These are phyloP conservation scores for Meloidogyne hapla DNA, from an alignment of 1,140 invertebrate species.

Conservation along the genomic window DNA sequence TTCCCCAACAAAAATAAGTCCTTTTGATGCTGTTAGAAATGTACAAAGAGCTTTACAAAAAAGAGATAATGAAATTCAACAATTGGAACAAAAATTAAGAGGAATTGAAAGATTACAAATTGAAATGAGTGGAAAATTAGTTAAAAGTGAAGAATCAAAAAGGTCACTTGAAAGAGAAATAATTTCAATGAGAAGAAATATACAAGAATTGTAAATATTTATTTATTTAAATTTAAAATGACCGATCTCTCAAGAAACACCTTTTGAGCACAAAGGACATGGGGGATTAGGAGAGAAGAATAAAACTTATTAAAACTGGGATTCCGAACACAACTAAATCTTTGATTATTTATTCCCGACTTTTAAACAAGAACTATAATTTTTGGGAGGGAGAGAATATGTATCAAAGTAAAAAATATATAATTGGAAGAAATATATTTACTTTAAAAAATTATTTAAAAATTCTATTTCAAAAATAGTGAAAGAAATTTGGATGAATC, in stretches of 20 bases:
- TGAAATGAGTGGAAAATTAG: conserved; percentile 58
- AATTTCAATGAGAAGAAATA: conserved; percentile 54
- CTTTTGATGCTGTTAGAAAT: conserved; percentile 55
- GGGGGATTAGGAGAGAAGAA: too few species aligned
- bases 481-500: conserved; percentile 56
- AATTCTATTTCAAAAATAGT: too few species aligned
- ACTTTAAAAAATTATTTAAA: not conserved
- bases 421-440: too few species aligned
- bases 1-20: conserved; percentile 55
- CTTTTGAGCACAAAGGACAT: too few species aligned
- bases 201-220: conserved; percentile 46
- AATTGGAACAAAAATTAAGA: conserved; percentile 57
- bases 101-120: conserved; percentile 53
- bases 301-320: too few species aligned
- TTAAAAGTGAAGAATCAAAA: conserved; percentile 53
- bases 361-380: too few species aligned
- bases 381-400: too few species aligned
- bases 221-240: conserved; percentile 12
- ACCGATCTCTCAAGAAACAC: too few species aligned
- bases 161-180: conserved; percentile 59
- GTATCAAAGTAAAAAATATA: too few species aligned
- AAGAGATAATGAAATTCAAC: conserved; percentile 63
- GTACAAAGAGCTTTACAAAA: conserved; percentile 58
- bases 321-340: too few species aligned
- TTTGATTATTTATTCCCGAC: too few species aligned